Evolutionary conservation across 2,888 invertebrate genomes (phyloP).

Genomic region (Cerceris rybyensis): DNA sequence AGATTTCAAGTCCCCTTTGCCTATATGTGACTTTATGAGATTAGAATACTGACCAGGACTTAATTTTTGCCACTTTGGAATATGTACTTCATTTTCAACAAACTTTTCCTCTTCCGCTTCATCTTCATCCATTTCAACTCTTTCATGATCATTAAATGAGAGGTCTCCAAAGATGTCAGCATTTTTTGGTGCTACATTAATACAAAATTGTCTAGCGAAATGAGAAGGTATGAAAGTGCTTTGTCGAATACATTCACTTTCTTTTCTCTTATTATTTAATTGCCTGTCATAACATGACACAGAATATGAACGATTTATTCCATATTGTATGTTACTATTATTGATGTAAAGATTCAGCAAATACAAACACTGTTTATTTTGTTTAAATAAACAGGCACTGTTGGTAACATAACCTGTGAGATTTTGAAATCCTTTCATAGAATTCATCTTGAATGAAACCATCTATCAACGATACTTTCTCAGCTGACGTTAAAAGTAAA

Average conservation of each 20-base stretch:
- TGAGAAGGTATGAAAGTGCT: neutral
- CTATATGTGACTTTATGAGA: constrained; percentile 87
- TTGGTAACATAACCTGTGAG: constrained; percentile 17
- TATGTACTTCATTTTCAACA: constrained; percentile 56
- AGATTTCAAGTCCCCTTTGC: constrained; percentile 87
- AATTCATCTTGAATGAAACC: neutral
- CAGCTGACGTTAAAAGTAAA: too few species aligned
- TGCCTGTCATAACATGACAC: too few species aligned
- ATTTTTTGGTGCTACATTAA: neutral
- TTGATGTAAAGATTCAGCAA: neutral
- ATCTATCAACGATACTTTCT: too few species aligned
- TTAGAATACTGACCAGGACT: constrained; percentile 87
- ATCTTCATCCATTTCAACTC: constrained; percentile 67
- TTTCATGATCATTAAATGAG: constrained; percentile 42
- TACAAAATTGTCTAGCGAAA: neutral
- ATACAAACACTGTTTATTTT: neutral
- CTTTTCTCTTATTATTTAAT: neutral
- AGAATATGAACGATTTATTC: neutral
- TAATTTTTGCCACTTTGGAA: constrained; percentile 79
- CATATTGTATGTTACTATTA: neutral
- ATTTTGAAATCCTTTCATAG: neutral
- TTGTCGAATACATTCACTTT: neutral
- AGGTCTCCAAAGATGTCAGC: constrained; percentile 33
- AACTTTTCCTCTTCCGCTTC: constrained; percentile 72
- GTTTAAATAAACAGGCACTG: neutral